phyloP scores from a whole-genome alignment of 2,888 invertebrate species.

The Drosophila dives region DNA sequence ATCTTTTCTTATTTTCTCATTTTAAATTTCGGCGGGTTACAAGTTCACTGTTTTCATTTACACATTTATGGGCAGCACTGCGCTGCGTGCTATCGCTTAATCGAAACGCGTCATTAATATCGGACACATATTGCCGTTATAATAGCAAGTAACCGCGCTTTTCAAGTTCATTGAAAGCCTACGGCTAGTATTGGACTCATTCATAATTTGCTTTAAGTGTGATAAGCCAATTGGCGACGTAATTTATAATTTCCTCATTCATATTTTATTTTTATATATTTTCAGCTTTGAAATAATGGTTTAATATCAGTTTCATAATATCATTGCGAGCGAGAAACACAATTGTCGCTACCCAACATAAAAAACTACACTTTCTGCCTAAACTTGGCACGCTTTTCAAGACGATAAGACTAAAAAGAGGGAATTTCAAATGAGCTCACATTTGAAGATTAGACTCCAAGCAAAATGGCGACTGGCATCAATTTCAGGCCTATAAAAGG shows the following conservation, averaged over 20 bases:
- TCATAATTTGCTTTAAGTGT: conserved; percentile 12
- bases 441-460: conserved; percentile 28
- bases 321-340: conserved; percentile 35
- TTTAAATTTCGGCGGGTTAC: conserved; percentile 20
- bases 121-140: conserved; percentile 45
- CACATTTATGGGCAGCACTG: conserved; percentile 39
- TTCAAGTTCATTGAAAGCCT: conserved; percentile 30
- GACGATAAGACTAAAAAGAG: conserved; percentile 59
- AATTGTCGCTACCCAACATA: conserved; percentile 48
- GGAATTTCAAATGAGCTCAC: conserved; percentile 37
- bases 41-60: background rate
- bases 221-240: conserved; percentile 55
- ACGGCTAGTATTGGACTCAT: conserved; percentile 21
- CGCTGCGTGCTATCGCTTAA: conserved; percentile 16
- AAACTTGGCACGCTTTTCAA: conserved; percentile 58
- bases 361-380: conserved; percentile 38
- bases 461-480: conserved; percentile 53
- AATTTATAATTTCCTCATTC: conserved; percentile 16
- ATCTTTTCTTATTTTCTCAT: background rate
- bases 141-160: conserved; percentile 19
- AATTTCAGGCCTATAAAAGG: conserved; percentile 61
- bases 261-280: conserved; percentile 34
- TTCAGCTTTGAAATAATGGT: conserved; percentile 42
- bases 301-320: conserved; percentile 49
- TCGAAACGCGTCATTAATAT: conserved; percentile 25